These are phyloP conservation scores for Tiliqua scincoides DNA, from an alignment of 2,113 vertebrate genomes.

Conservation along the genomic window DNA sequence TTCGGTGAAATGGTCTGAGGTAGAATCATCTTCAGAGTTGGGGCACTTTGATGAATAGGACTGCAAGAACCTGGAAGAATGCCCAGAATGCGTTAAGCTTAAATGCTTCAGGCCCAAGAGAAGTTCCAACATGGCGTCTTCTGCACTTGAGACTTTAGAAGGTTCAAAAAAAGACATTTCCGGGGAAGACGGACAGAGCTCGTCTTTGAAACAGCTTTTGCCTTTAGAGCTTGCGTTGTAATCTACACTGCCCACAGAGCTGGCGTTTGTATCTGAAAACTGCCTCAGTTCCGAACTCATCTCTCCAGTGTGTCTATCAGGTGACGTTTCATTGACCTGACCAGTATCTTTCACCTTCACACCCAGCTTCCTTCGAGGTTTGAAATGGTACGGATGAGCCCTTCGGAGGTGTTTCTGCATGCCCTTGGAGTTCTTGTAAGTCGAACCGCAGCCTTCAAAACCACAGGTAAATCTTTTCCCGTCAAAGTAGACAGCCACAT, in stretches of 20 bases:
- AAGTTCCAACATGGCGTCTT: conserved; percentile 86
- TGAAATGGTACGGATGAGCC: conserved; percentile 84
- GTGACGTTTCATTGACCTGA: conserved; percentile 49
- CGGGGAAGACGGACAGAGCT: conserved; percentile 72
- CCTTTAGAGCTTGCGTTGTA: conserved; percentile 62
- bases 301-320: conserved; percentile 64
- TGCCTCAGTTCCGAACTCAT: conserved; percentile 69
- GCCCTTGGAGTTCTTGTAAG: conserved; percentile 85
- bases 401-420: conserved; percentile 89
- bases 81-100: conserved; percentile 82
- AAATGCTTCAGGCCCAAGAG: conserved; percentile 88
- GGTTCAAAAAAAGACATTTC: conserved; percentile 71
- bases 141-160: conserved; percentile 70
- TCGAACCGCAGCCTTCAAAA: conserved; percentile 89
- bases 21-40: conserved; percentile 67
- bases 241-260: conserved; percentile 69
- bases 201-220: conserved; percentile 62
- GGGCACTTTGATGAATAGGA: conserved; percentile 76
- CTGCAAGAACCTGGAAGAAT: conserved; percentile 67
- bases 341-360: conserved; percentile 72
- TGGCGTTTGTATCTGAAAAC: conserved; percentile 71
- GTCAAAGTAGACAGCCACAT: conserved; percentile 87
- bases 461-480: conserved; percentile 89
- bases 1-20: conserved; percentile 73
- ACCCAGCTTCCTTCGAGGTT: conserved; percentile 80